Evolutionary conservation across 2,888 invertebrate species (phyloP).

Genomic region (Acleris laterana): DNA sequence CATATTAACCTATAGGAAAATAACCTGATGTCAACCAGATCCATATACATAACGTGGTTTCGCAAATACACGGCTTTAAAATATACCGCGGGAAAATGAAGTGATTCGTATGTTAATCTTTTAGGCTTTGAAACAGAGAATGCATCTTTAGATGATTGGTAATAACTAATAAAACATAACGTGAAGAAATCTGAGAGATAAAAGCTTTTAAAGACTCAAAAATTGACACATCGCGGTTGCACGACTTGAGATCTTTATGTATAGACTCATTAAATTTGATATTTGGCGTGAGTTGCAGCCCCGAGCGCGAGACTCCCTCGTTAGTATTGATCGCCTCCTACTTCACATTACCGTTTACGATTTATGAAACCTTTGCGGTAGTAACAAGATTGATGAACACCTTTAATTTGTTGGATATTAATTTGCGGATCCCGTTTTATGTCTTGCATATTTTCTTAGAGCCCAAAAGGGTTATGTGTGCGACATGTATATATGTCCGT

Average conservation of each 20-base stretch:
- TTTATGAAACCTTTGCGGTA: conserved; percentile 47
- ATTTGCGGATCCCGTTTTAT: too few species aligned
- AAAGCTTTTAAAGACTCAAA: conserved; percentile 54
- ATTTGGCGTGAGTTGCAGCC: conserved; percentile 54
- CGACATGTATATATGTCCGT: too few species aligned
- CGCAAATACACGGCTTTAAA: conserved; percentile 3
- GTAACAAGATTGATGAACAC: too few species aligned
- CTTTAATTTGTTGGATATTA: too few species aligned
- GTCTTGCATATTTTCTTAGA: too few species aligned
- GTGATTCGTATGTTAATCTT: conserved; percentile 6
- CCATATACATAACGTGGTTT: conserved; percentile 36
- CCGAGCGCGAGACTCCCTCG: conserved; percentile 43
- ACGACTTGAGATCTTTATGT: conserved; percentile 55
- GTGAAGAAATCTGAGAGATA: conserved; percentile 39
- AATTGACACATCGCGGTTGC: conserved; percentile 59
- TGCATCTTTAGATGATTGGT: too few species aligned
- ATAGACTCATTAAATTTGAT: conserved; percentile 69
- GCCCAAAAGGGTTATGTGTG: too few species aligned
- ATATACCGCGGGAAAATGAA: not conserved
- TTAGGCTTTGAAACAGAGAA: too few species aligned
- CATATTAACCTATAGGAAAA: conserved; percentile 28
- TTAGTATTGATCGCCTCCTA: conserved; percentile 46
- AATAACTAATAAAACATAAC: too few species aligned
- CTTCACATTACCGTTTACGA: conserved; percentile 38
- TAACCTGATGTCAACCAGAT: conserved; percentile 27